A percentile compares a stretch with the other conserved stretches of the same genome.
phyloP scores from a whole-genome alignment of 2,113 vertebrate species.

The Pavo muticus region DNA sequence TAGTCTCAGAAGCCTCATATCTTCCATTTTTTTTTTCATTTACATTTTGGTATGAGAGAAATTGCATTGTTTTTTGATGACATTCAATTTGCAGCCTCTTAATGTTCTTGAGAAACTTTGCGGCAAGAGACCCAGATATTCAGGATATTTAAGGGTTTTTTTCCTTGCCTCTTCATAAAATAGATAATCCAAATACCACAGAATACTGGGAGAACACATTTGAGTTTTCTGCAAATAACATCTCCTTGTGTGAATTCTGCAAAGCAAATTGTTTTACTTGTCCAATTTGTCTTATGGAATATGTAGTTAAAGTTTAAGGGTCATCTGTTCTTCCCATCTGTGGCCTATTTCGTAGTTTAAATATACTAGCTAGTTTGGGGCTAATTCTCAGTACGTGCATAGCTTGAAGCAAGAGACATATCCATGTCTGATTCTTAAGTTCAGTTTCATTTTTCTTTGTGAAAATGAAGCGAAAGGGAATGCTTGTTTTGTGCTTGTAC shows the following conservation, averaged over 20 bases:
- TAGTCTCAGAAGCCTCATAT: not conserved
- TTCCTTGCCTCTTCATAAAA: conserved; percentile 10
- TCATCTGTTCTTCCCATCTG: not conserved
- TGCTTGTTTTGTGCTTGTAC: not conserved
- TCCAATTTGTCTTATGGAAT: not conserved
- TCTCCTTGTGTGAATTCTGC: not conserved
- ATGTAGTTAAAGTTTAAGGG: not conserved
- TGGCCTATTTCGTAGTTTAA: not conserved
- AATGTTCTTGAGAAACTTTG: not conserved
- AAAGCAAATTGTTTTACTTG: conserved; percentile 17
- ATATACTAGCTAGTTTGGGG: conserved; percentile 2
- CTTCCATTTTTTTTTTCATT: not conserved
- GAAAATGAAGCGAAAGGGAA: conserved; percentile 4
- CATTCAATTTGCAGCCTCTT: not conserved
- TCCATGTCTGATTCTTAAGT: not conserved
- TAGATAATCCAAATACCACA: not conserved
- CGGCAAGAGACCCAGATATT: conserved; percentile 18
- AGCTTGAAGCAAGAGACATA: not conserved
- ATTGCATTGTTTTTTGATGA: not conserved
- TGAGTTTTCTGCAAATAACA: conserved; percentile 10
- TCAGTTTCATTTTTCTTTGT: not conserved
- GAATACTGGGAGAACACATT: not conserved
- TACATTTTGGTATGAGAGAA: not conserved
- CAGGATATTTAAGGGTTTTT: not conserved
- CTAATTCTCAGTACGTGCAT: not conserved